A percentile compares a stretch with the other conserved stretches of the same genome.
Conservation (phyloP, 1,140 invertebrate genomes). For the Centruroides sculpturatus region DNA sequence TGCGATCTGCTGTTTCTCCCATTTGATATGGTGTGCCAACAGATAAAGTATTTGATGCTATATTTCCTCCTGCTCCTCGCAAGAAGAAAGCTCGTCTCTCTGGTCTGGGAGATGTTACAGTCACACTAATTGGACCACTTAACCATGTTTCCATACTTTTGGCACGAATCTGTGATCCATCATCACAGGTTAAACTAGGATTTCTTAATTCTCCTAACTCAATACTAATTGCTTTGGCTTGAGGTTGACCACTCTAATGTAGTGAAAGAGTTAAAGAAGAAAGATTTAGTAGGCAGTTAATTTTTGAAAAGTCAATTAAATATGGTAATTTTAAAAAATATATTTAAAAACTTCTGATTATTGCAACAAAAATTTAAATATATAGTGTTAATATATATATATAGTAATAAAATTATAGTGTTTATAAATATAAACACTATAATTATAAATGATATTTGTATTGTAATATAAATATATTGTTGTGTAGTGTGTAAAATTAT, state of each 20-base stretch:
- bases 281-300: too few relatives aligned
- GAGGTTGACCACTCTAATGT: neutral
- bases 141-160: conserved; percentile 16
- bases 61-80: conserved; percentile 6
- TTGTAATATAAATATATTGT: too few relatives aligned
- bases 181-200: conserved; percentile 16
- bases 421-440: too few relatives aligned
- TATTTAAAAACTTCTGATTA: too few relatives aligned
- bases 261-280: too few relatives aligned
- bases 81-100: conserved; percentile 21
- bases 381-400: too few relatives aligned
- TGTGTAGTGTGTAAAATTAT: too few relatives aligned
- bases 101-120: conserved; percentile 20
- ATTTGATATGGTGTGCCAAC: neutral
- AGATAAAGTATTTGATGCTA: neutral
- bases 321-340: too few relatives aligned
- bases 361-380: too few relatives aligned
- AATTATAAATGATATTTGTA: too few relatives aligned
- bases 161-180: conserved; percentile 11
- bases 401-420: too few relatives aligned
- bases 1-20: neutral
- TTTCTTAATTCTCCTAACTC: conserved; percentile 19
- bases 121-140: conserved; percentile 10
- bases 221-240: conserved; percentile 15
- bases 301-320: too few relatives aligned